Base-by-base conservation (phyloP, 2,888 invertebrate species). In the Pachymerium ferrugineum region DNA sequence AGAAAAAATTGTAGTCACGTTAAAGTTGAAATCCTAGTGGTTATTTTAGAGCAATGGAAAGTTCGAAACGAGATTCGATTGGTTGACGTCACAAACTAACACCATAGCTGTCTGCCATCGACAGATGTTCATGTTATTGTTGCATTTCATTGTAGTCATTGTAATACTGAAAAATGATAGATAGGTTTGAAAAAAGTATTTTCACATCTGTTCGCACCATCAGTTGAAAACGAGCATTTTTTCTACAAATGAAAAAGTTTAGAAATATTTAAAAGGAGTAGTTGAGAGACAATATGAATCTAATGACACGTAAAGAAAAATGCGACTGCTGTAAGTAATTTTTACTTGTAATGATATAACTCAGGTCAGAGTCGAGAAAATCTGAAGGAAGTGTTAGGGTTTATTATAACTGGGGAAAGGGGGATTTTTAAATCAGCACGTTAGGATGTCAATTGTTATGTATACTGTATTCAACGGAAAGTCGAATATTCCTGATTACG, bases 181-280 rank as follows among this genome's bases (percentile, higher is more conserved):
- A 47, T 47, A 47, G 16, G 22, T 47, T 47, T 47, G 47, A 19
- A 47, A 22, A 47, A 47, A 47, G 22, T 22, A 47, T 47, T 47
- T 47, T 47, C 47, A 19, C 47, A 47, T 47, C 47, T 47, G 47
- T 47, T 47, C 47, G 47, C 47, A 47, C 47, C 47, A 47, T 47
- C 16, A 16, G 22, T 47, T 47, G 47, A 47, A 47, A 47, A 16
- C 19, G 5, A 47, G 22, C 22, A 22, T 47, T 22, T 6, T 42
- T 14, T 42, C 19, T 42, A 10, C n/a, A n/a, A n/a, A n/a, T n/a
- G n/a, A n/a, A n/a, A n/a, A n/a, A n/a, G n/a, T n/a, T n/a, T n/a
- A n/a, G n/a, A n/a, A n/a, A n/a, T n/a, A n/a, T n/a, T n/a, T n/a
- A n/a, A n/a, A n/a, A n/a, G n/a, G n/a, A n/a, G n/a, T n/a, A n/a